phyloP scores from a whole-genome alignment of 1,140 invertebrate species.

The Tenebrio molitor region DNA sequence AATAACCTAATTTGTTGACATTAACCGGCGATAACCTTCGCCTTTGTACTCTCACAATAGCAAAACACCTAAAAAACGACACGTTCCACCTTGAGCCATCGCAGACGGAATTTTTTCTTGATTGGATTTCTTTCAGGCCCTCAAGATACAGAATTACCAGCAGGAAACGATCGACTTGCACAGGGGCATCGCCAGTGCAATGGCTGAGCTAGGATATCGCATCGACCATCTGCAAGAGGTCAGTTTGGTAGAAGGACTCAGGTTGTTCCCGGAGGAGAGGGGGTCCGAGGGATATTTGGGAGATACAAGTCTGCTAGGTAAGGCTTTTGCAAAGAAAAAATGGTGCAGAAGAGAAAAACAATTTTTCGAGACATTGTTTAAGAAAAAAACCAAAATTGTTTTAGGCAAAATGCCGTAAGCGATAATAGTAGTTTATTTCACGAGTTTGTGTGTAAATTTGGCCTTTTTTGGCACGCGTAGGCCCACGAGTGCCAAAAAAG shows the following conservation, averaged over 20 bases:
- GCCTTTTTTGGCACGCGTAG: too few species aligned
- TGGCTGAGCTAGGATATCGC: conserved; percentile 67
- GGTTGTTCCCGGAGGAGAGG: conserved; percentile 71
- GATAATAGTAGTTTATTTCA: too few species aligned
- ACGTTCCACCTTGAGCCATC: too few species aligned
- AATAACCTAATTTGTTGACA: neutral
- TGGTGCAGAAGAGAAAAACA: too few species aligned
- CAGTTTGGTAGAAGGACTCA: conserved; percentile 70
- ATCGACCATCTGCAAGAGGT: conserved; percentile 68
- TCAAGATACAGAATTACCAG: conserved; percentile 80
- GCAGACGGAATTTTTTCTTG: too few species aligned
- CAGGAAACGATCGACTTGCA: conserved; percentile 80
- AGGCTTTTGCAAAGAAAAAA: too few species aligned
- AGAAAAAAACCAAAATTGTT: too few species aligned
- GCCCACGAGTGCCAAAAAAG: too few species aligned
- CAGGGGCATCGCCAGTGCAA: conserved; percentile 73
- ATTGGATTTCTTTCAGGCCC: conserved; percentile 69
- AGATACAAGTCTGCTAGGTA: conserved; percentile 76
- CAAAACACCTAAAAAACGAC: too few species aligned
- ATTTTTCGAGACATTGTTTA: too few species aligned
- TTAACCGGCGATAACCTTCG: neutral
- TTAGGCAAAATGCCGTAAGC: too few species aligned
- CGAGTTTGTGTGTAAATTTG: too few species aligned
- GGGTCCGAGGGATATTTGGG: conserved; percentile 72
- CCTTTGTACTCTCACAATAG: neutral